These are phyloP conservation scores for Oncorhynchus tshawytscha DNA, from an alignment of 2,113 vertebrate genomes.

Conservation along the genomic window DNA sequence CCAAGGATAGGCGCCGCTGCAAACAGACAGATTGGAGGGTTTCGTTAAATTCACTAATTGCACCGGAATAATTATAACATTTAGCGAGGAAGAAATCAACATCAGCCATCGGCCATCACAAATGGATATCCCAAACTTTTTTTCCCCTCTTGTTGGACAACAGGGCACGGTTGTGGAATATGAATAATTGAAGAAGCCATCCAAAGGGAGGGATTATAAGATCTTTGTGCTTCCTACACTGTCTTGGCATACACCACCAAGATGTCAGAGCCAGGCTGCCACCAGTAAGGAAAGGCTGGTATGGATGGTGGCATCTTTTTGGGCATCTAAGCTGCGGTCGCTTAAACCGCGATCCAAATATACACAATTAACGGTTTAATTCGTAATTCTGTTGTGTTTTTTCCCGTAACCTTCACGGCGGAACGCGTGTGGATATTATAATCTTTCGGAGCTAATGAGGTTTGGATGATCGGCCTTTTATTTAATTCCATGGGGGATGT, in stretches of 20 bases:
- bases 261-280: slow-evolving; percentile 66
- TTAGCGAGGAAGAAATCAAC: slow-evolving; percentile 62
- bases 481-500: slow-evolving; percentile 80
- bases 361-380: slow-evolving; percentile 65
- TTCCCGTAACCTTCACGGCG: slow-evolving; percentile 73
- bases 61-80: slow-evolving; percentile 53
- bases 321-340: slow-evolving; percentile 69
- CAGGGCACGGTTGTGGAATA: slow-evolving; percentile 73
- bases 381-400: slow-evolving; percentile 64
- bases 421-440: slow-evolving; percentile 77
- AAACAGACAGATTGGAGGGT: slow-evolving; percentile 78
- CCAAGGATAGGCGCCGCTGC: slow-evolving; percentile 85
- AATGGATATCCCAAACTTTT: slow-evolving; percentile 55
- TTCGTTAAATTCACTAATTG: slow-evolving; percentile 79
- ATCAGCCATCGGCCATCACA: slow-evolving; percentile 52
- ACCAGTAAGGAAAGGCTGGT: slow-evolving; percentile 56
- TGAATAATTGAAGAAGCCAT: slow-evolving; percentile 79
- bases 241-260: slow-evolving; percentile 68
- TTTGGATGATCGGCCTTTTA: slow-evolving; percentile 89
- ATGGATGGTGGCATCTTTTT: slow-evolving; percentile 84
- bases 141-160: slow-evolving; percentile 59
- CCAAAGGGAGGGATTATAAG: slow-evolving; percentile 80
- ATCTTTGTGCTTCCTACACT: slow-evolving; percentile 74
- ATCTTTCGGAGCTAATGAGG: slow-evolving; percentile 94
- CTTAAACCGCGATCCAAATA: slow-evolving; percentile 55